phyloP scores from a whole-genome alignment of 2,888 invertebrate species.

The Perizoma affinitatum region DNA sequence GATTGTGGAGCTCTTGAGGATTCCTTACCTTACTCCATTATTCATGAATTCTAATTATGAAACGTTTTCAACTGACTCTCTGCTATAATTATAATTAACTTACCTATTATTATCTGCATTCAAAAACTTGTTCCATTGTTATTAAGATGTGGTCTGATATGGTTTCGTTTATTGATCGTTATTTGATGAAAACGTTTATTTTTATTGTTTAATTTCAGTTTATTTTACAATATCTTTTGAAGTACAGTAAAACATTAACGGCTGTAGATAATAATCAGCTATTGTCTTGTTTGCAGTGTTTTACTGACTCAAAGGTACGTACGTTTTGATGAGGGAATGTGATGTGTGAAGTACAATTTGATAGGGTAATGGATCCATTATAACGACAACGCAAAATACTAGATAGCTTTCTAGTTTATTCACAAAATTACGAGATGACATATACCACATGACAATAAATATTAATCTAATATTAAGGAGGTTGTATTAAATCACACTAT shows the following conservation, averaged over 20 bases:
- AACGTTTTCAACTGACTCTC: slow-evolving; percentile 58
- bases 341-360: no score
- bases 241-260: not conserved
- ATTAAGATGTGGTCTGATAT: slow-evolving; percentile 55
- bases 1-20: slow-evolving; percentile 58
- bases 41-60: slow-evolving; percentile 67
- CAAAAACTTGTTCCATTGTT: slow-evolving; percentile 62
- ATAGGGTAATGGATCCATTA: no score
- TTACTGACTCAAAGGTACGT: not conserved
- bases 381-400: no score
- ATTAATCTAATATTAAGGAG: no score
- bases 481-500: slow-evolving; percentile 7
- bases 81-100: slow-evolving; percentile 62
- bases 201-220: slow-evolving; percentile 27
- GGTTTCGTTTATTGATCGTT: slow-evolving; percentile 55
- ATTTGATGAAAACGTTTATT: slow-evolving; percentile 43
- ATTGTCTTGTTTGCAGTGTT: slow-evolving; percentile 4
- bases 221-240: slow-evolving; percentile 9
- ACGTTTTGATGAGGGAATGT: not conserved
- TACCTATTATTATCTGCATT: slow-evolving; percentile 62
- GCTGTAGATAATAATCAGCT: not conserved
- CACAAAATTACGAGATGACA: no score
- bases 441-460: no score
- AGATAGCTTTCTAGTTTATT: no score
- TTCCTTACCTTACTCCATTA: slow-evolving; percentile 58